Evolutionary conservation across 1,140 invertebrate genomes (phyloP), one percentile per base, ranked within the genome.

Genomic region (Galleria mellonella): DNA sequence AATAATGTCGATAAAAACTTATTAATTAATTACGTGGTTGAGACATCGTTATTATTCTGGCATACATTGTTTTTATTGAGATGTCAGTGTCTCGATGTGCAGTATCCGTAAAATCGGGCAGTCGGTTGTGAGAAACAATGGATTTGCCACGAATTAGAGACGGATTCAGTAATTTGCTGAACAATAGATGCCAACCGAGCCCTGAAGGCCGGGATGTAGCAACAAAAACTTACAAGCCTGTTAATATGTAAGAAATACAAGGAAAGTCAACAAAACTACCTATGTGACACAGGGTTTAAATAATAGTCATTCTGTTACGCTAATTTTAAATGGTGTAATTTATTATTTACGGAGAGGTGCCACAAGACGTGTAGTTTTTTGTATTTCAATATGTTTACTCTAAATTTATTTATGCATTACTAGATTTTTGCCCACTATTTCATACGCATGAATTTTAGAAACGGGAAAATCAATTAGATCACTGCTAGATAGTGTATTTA

Each of bases 171-270:
- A 62, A 69, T 72, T 72, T 60, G 45, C 56, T 64, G 38, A 73
- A 78, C 74, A 75, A 75, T 78, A 59, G 62, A 59, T 51, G 58
- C 45, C 60, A 68, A 71, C 60, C 62, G 54, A 64, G 60, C 62
- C 67, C 49, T 51, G 70, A 73, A 76, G 72, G 72, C 63, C 53
- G 50, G 29, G 33, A 51, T 65, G 55, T 45, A 47, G 59, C 51
- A 64, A 70, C 38, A 41, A 43, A 39, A 38, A 51, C 56, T 40
- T 39, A 51, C 43, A 14, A 12, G 42, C 40, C 42, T 39, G 39
- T 47, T 44, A 38, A 49, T 35, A 41, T 41, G 45, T 38, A 51
- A 54, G 42, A 51, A 48, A 36, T 31, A 32, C 32, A 47, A 32
- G 32, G 33, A 47, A 44, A 41, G 32, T 48, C 12, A 23, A 58